Evolutionary conservation across 2,797 vertebrate species (phyloP), one percentile per base, ranked within the genome.

Genomic region (Epinephelus malabaricus): DNA sequence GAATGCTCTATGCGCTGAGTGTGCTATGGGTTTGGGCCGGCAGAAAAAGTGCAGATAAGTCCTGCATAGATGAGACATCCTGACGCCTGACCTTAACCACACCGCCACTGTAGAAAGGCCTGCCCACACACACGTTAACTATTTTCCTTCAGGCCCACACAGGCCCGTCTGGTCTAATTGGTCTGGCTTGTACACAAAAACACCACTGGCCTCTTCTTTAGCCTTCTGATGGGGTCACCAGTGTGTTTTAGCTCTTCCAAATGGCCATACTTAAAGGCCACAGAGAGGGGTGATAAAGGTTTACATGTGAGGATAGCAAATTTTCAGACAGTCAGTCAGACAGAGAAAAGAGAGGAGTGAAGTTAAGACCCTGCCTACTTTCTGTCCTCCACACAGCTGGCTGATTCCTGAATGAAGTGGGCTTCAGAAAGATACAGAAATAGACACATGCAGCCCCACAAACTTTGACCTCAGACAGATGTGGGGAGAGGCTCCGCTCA

Each of bases 1-100:
- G n/a, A 14, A n/a, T n/a, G 23, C 21, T 62, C 12, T 10, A 0
- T 40, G 17, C 12, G 18, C 15, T 17, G 3, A 19, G 0, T 23
- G 27, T 11, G 43, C 3, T 6, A n/a, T 59, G 43, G 61, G 2
- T 27, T 53, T n/a, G 6, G 2, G n/a, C 8, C n/a, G 3, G 27
- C 4, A 4, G 27, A 55, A 63, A 5, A 25, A 45, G 2, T 17
- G 13, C 10, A 13, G 40, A 56, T 55, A 25, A 55, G 0, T 13
- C 45, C 17, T n/a, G 18, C 10, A 56, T 25, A 6, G 3, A 54
- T 43, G 38, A 13, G 15, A 54, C 5, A 54, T 25, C 34, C 34
- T 55, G 53, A 25, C 23, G 18, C 34, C 34, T 55, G 51, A 25
- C 53, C 13, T 53, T 15, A 15, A 46, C 45, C 11, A 45, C 11